A percentile compares a stretch with the other conserved stretches of the same genome.
Evolutionary conservation across 2,888 invertebrate species (phyloP).

Genomic region (Orchesellides sinensis): DNA sequence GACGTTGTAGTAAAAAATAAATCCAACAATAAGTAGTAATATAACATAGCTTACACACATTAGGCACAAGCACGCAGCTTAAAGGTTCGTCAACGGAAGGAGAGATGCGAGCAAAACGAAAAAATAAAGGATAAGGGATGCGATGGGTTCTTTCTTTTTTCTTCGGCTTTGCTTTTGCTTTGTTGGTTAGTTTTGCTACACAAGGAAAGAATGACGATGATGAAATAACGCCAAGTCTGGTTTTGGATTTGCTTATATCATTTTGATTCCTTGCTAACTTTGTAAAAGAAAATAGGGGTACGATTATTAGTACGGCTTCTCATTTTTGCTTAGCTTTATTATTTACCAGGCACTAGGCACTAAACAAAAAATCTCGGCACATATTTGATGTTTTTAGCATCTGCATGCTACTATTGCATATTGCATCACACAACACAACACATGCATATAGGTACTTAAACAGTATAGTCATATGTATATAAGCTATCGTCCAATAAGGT

Average conservation of each 20-base stretch:
- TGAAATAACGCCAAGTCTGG: background rate
- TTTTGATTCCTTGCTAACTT: background rate
- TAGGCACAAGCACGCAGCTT: background rate
- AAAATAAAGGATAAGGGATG: background rate
- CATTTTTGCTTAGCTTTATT: background rate
- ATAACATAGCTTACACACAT: background rate
- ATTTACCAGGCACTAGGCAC: too few relatives aligned
- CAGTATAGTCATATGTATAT: too few relatives aligned
- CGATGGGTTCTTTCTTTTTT: slow-evolving; percentile 1
- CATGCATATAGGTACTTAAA: too few relatives aligned
- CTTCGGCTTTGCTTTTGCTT: background rate
- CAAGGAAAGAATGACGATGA: background rate
- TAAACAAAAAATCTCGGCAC: background rate
- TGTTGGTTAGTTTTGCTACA: slow-evolving; percentile 13
- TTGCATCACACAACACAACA: too few relatives aligned
- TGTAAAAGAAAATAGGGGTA: background rate
- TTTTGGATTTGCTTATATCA: background rate
- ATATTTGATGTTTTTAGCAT: background rate
- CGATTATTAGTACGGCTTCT: slow-evolving; percentile 5
- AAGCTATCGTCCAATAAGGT: too few relatives aligned
- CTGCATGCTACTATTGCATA: background rate
- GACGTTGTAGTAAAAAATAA: too few relatives aligned
- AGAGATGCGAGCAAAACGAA: background rate
- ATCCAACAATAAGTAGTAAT: too few relatives aligned
- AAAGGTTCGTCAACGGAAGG: background rate